Evolutionary conservation across 2,113 vertebrate genomes (phyloP).

Genomic region (Ondatra zibethicus): DNA sequence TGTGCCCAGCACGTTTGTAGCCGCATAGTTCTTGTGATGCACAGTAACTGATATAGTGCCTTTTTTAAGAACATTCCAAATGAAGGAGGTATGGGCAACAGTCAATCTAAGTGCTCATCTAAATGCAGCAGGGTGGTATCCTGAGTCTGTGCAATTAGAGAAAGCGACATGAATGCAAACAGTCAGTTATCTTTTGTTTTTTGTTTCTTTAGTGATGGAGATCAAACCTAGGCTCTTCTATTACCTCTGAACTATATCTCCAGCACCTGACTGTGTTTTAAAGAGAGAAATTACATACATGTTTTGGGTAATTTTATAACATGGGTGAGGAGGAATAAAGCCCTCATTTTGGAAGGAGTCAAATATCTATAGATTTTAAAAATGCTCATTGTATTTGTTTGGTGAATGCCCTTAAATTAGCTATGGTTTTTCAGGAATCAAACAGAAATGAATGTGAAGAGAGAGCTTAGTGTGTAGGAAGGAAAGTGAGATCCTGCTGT

Average conservation of each 20-base stretch:
- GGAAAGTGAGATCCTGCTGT: no score
- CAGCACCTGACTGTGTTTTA: not conserved
- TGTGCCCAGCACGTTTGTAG: not conserved
- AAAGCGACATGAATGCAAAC: not conserved
- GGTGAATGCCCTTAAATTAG: no score
- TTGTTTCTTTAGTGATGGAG: not conserved
- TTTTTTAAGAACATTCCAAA: constrained; percentile 7
- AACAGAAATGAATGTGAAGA: no score
- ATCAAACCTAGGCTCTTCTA: not conserved
- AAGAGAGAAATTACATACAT: not conserved
- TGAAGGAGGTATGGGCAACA: constrained; percentile 7
- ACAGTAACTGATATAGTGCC: not conserved
- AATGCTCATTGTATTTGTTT: no score
- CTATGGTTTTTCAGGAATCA: no score
- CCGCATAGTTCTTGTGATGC: not conserved
- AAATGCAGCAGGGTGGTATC: not conserved
- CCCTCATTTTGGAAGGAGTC: not conserved
- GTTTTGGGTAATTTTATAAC: constrained; percentile 33
- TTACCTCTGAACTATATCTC: not conserved
- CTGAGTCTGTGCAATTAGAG: not conserved
- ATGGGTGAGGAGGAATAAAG: not conserved
- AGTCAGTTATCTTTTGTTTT: not conserved
- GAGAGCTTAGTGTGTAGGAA: no score
- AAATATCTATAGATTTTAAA: no score
- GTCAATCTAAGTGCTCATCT: not conserved